Base-by-base conservation (phyloP, 1,140 invertebrate genomes). In the Bathynomus jamesi region DNA sequence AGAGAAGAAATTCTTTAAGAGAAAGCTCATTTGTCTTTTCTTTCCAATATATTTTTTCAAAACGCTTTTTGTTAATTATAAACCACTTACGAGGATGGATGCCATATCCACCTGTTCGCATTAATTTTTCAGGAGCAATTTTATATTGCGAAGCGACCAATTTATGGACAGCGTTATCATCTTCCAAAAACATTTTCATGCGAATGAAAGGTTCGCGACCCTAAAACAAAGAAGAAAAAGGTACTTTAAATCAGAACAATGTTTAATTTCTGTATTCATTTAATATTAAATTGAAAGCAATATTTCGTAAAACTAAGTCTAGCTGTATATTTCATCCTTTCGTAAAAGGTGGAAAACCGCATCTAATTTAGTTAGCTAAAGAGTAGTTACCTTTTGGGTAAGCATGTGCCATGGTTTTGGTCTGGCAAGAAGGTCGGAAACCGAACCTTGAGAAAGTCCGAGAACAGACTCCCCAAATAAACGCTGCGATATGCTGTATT, bases 381-480 rank as follows among this genome's bases (percentile, higher is more conserved):
- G n/a, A n/a, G n/a, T n/a, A n/a, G n/a, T 66, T 67, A 76, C 75
- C 83, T 98, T 98, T 81, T 96, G 94, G 1, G 95, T 98, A 8
- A 98, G 83, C 93, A 96, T 96, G 80, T 95, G 93, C 95, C 95
- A 98, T 0, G 95, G 93, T 81, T 98, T 98, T 25, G 95, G 95
- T 62, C 95, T 83, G 27, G 95, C 95, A 65, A 98, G 83, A 53
- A 98, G 84, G 83, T 98, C 95, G 24, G 94, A 96, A 0, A 98
- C 95, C 0, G 93, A 95, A 17, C 95, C 95, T 82, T 96, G 94
- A 0, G 95, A 98, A 61, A 99, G 84, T 0, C 97, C 97, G 61
- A 99, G 85, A 13, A 99, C 95, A 2, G 92, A 95, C 82, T 99
- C 97, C 24, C 97, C 98, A 81, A 99, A 99, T 62, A 99, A 84